These are phyloP conservation scores for Sarcophaga bullata DNA, from an alignment of 1,140 invertebrate species.

Conservation along the genomic window DNA sequence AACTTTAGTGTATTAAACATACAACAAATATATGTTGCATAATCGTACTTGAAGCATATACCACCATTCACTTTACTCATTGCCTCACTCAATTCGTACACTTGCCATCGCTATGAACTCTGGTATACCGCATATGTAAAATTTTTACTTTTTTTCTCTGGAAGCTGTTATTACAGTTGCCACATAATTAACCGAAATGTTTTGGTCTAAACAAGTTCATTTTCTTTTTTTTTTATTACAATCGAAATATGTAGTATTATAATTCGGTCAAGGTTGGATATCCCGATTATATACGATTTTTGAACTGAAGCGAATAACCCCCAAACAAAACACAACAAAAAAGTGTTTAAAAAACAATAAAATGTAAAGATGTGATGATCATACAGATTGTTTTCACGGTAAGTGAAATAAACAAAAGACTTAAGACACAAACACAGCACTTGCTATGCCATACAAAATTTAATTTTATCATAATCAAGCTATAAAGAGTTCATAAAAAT, in stretches of 20 bases:
- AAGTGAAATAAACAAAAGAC: not conserved
- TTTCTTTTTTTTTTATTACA: too few relatives aligned
- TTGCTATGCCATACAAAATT: not conserved
- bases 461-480: not conserved
- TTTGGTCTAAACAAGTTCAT: too few relatives aligned
- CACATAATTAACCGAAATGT: too few relatives aligned
- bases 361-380: not conserved
- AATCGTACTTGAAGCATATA: not conserved
- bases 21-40: not conserved
- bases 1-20: not conserved
- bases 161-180: too few relatives aligned
- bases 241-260: not conserved
- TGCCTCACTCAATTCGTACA: too few relatives aligned
- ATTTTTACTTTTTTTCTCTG: too few relatives aligned
- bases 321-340: not conserved
- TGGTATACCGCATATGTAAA: too few relatives aligned
- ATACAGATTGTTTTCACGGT: too few relatives aligned
- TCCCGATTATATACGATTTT: conserved; percentile 5
- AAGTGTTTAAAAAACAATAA: not conserved
- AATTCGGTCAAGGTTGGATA: not conserved
- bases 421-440: not conserved
- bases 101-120: too few relatives aligned
- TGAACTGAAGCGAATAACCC: not conserved
- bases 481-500: not conserved
- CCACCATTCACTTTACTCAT: not conserved